Base-by-base conservation (phyloP, 92 coral and sea anemone genomes). In the Umimayanthus kanabou region DNA sequence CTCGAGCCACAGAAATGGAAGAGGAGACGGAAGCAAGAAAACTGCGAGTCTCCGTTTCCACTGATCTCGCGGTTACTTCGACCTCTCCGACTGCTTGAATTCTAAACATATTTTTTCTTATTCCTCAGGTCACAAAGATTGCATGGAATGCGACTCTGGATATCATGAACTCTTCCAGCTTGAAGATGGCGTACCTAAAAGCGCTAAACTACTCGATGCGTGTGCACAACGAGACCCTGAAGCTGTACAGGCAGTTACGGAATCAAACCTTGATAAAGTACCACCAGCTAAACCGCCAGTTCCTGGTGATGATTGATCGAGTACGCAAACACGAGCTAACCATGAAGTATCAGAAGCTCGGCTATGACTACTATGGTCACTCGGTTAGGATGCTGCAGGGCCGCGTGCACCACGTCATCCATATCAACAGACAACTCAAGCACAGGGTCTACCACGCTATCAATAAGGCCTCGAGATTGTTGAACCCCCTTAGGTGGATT, bases 401-500 rank as follows among this genome's bases (percentile, higher is more conserved):
- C 84, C 92, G 94, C 25, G 91, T 85, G 28, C 95, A 91, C 76
- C 91, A 79, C 85, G 55, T 97, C 72, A 87, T 92, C 26, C 88
- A 91, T 69, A 70, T 88, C 61, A 93, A 94, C 89, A 91, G 91
- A 39, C 88, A 92, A 86, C 79, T 92, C 93, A 89, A 83, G 28
- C 92, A 92, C 88, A 91, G 95, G 67, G 70, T 94, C 70, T 47
- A 89, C 30, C 96, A 96, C 77, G 85, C 79, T 53, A 77, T 95
- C 30, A 76, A 89, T 77, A 85, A 90, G 80, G 74, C 93, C 26
- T 87, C 92, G 71, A 89, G 84, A 45, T 49, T 90, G 22, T 75
- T 94, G 64, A 94, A 82, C 90, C 99, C 99, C 15, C 67, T 93
- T 55, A 85, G 88, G 81, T 97, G 99, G 99, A 90, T 97, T 37